Conservation (phyloP, 1,140 invertebrate species). For the Mercenaria mercenaria region DNA sequence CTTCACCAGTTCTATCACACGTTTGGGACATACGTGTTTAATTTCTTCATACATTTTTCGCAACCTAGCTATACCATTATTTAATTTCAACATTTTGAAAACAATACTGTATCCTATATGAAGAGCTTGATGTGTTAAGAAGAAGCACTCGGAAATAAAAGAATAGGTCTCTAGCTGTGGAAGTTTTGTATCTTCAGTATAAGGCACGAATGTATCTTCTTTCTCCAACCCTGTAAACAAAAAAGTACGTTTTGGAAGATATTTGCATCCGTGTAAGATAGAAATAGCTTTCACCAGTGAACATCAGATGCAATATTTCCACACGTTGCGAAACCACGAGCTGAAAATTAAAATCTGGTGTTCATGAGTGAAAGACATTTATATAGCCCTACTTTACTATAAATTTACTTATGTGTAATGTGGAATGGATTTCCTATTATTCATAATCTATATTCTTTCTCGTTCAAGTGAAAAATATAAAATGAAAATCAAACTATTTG, state of each 20-base stretch:
- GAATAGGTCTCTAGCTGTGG: constrained; percentile 87
- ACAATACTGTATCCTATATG: constrained; percentile 93
- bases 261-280: too few species aligned
- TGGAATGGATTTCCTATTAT: too few species aligned
- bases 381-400: too few species aligned
- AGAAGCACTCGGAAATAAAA: constrained; percentile 97
- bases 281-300: too few species aligned
- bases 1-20: constrained; percentile 87
- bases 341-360: too few species aligned
- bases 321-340: too few species aligned
- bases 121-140: constrained; percentile 94
- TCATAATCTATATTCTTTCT: too few species aligned
- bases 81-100: constrained; percentile 90
- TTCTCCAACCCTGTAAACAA: constrained; percentile 87
- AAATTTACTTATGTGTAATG: too few species aligned
- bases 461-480: too few species aligned
- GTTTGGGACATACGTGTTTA: constrained; percentile 87
- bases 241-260: neutral
- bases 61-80: constrained; percentile 91
- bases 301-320: too few species aligned
- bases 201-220: constrained; percentile 93
- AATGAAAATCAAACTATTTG: too few species aligned
- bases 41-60: constrained; percentile 90
- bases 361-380: too few species aligned
- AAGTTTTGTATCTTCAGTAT: constrained; percentile 88